Base-by-base conservation (phyloP, 2,888 invertebrate species). In the Phyto melanocephala region DNA sequence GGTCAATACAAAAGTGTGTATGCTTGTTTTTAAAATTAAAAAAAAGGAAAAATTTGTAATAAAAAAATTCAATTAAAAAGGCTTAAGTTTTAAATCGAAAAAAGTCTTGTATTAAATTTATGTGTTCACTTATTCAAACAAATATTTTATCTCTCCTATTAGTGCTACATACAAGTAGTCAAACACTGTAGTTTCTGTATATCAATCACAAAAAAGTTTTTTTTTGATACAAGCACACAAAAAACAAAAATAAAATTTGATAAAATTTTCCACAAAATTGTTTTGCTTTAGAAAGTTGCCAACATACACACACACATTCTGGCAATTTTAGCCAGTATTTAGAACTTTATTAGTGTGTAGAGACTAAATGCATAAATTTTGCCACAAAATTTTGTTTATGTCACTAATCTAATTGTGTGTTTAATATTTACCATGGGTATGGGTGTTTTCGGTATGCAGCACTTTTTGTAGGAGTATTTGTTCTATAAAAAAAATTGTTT, bases 1-100 rank as follows among this genome's bases (percentile, higher is more conserved):
- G 8, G 11, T 35, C 1, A 11, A 42, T 42, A n/a, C n/a, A n/a
- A 42, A 42, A 42, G 3, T 42, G 40, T 42, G 33, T 33, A 33
- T 33, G 33, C 7, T 3, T 33, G 3, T 33, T 33, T 33, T 33
- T 3, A 33, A 33, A 7, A 7, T 6, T 33, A 33, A 4, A 5
- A 42, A 17, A 70, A 28, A 60, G 45, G 5, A 1, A 8, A 65
- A 28, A 13, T 60, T 77, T 60, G 35, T 6, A 37, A 50, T 15
- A 15, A 42, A 68, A 68, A 76, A 68, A 71, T 67, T 79, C 63
- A 76, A 79, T 76, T 81, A 56, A 79, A 81, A 78, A 72, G 81
- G 45, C 68, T 79, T 62, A 70, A 70, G 71, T 79, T 76, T 47
- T 45, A 76, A 50, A 60, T 42, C 22, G 42, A n/a, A 62, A 60